Evolutionary conservation across 2,888 invertebrate species (phyloP), one percentile per base, ranked within the genome.

Genomic region (Helobdella robusta): DNA sequence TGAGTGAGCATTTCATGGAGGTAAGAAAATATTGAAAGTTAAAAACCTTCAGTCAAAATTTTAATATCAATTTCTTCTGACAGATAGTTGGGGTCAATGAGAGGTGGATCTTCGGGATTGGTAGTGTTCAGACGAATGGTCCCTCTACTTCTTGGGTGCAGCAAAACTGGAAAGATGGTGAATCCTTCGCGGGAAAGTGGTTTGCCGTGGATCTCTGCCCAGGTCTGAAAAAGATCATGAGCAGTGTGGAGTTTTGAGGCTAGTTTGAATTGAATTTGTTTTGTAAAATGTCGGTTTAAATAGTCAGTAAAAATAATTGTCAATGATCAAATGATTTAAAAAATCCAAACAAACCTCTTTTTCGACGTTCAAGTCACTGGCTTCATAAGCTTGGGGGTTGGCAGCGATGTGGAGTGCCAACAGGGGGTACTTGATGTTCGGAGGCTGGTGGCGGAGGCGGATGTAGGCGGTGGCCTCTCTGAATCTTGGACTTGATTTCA

Each of bases 11-110:
- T n/a, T n/a, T n/a, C n/a, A n/a, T n/a, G n/a, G n/a, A n/a, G n/a
- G n/a, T n/a, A n/a, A n/a, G n/a, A n/a, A n/a, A n/a, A n/a, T n/a
- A n/a, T n/a, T n/a, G n/a, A n/a, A n/a, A n/a, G n/a, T n/a, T n/a
- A n/a, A n/a, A n/a, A 48, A 72, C 72, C 73, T 68, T 73, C 72
- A n/a, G 66, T 67, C 11, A 73, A 59, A 44, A 71, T 68, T 64
- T 73, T 71, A 11, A 87, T 78, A 75, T 89, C 89, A 48, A 81
- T 78, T 0, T 78, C 74, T 15, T 83, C 76, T 34, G 83, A 79
- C 67, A 92, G 89, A 77, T 95, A 95, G 74, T 91, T 89, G 0
- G 94, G 89, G 79, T 94, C 86, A 77, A 95, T 90, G 36, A 88
- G 76, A 0, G 91, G 92, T 77, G 85, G 84, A 66, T 87, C 85